A percentile compares a stretch with the other conserved stretches of the same genome.
Conservation (phyloP, 1,140 invertebrate species). For the Spodoptera frugiperda region DNA sequence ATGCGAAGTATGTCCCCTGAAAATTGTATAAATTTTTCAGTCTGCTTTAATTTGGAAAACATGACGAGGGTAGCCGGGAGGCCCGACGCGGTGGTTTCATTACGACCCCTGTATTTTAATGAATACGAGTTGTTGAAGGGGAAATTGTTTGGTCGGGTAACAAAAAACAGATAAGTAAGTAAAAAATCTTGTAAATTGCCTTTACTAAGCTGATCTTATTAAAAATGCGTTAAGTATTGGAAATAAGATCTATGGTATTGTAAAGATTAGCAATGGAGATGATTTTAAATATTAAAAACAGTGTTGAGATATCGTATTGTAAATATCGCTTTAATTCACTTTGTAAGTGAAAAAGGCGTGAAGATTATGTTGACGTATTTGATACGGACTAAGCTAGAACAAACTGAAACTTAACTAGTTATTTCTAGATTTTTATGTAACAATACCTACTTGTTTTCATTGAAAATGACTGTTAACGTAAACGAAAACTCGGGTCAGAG, state of each 20-base stretch:
- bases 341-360: constrained; percentile 3
- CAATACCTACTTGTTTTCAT: no score
- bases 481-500: no score
- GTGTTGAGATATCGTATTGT: no score
- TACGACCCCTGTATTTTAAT: constrained; percentile 6
- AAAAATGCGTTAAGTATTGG: no score
- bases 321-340: background rate
- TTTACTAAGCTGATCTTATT: no score
- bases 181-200: background rate
- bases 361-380: constrained; percentile 1
- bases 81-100: background rate
- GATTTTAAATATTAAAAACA: no score
- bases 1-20: background rate
- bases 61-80: constrained; percentile 10
- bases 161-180: background rate
- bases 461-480: no score
- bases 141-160: background rate
- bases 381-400: background rate
- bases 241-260: no score
- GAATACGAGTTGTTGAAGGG: constrained; percentile 4
- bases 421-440: no score
- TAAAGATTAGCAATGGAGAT: no score
- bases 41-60: constrained; percentile 3
- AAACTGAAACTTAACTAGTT: no score
- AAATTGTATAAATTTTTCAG: constrained; percentile 4